These are phyloP conservation scores for Mormyrus proboscirostris DNA, from an alignment of 2,797 vertebrate genomes.

Conservation along the genomic window DNA sequence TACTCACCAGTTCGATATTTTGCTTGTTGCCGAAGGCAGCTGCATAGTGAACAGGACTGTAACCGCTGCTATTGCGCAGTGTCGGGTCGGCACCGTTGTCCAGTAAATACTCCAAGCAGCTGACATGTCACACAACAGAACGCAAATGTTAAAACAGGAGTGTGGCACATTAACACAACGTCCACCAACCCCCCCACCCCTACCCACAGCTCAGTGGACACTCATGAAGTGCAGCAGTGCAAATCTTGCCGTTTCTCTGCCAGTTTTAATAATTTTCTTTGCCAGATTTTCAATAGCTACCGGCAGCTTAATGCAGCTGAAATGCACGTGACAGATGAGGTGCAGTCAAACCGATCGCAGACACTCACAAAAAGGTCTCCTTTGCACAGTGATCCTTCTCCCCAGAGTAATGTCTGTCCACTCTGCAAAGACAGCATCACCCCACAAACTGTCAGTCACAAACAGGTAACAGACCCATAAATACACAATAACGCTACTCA, in stretches of 20 bases:
- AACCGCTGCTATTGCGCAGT: constrained; percentile 88
- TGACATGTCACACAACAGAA: constrained; percentile 35
- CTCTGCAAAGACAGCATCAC: constrained; percentile 49
- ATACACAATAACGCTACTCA: constrained; percentile 41
- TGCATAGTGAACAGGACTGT: constrained; percentile 95
- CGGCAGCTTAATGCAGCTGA: neutral
- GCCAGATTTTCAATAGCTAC: neutral
- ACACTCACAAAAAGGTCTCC: constrained; percentile 82
- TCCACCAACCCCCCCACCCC: neutral
- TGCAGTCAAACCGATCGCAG: constrained; percentile 24
- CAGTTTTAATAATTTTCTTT: neutral
- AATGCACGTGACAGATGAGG: neutral
- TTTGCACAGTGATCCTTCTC: constrained; percentile 70
- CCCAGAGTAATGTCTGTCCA: constrained; percentile 62
- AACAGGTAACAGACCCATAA: neutral
- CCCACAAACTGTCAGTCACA: neutral
- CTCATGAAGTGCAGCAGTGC: neutral
- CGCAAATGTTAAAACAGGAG: neutral
- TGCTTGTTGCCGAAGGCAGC: constrained; percentile 92
- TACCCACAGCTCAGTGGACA: neutral
- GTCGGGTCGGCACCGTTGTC: constrained; percentile 91
- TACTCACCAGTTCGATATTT: constrained; percentile 86
- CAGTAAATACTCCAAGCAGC: constrained; percentile 92
- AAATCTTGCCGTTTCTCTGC: neutral
- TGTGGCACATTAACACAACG: neutral